Evolutionary conservation across 2,797 vertebrate species (phyloP).

Genomic region (Percopsis omiscomaycus): DNA sequence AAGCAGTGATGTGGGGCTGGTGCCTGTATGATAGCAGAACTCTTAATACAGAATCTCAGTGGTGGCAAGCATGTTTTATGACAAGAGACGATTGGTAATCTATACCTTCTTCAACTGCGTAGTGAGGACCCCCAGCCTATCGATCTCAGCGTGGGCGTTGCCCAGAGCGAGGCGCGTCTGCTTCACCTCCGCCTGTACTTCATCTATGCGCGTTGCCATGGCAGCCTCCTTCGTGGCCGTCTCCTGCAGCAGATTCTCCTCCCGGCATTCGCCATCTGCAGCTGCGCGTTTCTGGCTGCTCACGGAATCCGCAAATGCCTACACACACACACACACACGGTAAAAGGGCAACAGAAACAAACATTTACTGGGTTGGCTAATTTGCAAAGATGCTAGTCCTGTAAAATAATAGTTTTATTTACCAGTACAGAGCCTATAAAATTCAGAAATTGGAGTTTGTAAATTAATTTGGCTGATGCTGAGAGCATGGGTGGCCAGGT

Average conservation of each 20-base stretch:
- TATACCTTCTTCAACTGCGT: conserved; percentile 81
- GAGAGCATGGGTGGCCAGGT: neutral
- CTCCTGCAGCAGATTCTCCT: conserved; percentile 83
- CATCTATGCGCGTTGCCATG: conserved; percentile 79
- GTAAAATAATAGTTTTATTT: too few species aligned
- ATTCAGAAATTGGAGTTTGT: conserved; percentile 6
- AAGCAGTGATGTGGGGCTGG: too few species aligned
- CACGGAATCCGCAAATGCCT: conserved; percentile 84
- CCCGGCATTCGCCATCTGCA: conserved; percentile 84
- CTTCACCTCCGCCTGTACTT: conserved; percentile 81
- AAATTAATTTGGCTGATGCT: conserved; percentile 16
- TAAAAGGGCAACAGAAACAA: neutral
- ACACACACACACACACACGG: conserved; percentile 33
- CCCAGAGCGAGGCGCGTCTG: conserved; percentile 75
- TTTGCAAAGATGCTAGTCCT: neutral
- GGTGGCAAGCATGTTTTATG: neutral
- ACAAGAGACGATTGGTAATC: neutral
- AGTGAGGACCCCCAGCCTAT: conserved; percentile 70
- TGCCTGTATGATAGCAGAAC: too few species aligned
- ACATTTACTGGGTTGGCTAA: neutral
- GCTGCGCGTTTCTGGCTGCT: conserved; percentile 83
- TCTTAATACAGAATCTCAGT: too few species aligned
- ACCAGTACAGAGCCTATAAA: neutral
- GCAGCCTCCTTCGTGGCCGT: conserved; percentile 84
- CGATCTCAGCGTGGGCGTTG: conserved; percentile 79